A percentile compares a stretch with the other conserved stretches of the same genome.
Conservation (phyloP, 64 coral and sea anemone species). For the Hydrozoanthus tunicans region DNA sequence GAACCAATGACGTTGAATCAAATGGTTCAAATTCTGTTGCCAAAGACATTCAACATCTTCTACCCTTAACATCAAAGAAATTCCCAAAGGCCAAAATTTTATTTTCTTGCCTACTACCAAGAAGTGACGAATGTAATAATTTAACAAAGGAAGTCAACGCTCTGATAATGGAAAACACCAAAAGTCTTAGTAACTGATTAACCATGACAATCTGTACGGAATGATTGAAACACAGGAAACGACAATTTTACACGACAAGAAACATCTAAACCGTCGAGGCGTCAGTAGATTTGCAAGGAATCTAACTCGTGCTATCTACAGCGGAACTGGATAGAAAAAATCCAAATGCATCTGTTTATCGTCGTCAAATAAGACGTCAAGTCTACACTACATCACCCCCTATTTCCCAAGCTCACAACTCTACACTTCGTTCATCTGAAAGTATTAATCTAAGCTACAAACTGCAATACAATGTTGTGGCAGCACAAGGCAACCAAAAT, state of each 20-base stretch:
- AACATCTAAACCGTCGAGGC: too few species aligned
- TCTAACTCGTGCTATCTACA: too few species aligned
- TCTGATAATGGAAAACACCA: constrained; percentile 6
- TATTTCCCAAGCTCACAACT: neutral
- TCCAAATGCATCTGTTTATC: too few species aligned
- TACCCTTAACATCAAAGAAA: constrained; percentile 1
- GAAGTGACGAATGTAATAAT: neutral
- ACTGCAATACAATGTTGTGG: neutral
- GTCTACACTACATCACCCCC: too few species aligned
- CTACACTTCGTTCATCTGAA: neutral
- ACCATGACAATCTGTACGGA: neutral
- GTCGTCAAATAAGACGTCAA: too few species aligned
- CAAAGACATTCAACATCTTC: neutral
- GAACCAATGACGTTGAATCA: constrained; percentile 4
- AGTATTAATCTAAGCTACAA: neutral
- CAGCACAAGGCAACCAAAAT: neutral
- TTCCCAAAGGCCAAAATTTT: constrained; percentile 2
- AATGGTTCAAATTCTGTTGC: constrained; percentile 5
- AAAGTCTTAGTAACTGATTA: neutral
- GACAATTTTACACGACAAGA: neutral
- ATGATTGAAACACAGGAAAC: neutral
- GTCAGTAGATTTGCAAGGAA: too few species aligned
- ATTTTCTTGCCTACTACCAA: neutral
- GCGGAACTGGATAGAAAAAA: too few species aligned
- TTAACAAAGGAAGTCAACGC: neutral